phyloP scores from a whole-genome alignment of 2,113 vertebrate species.

The Benitochromis conjunctus region DNA sequence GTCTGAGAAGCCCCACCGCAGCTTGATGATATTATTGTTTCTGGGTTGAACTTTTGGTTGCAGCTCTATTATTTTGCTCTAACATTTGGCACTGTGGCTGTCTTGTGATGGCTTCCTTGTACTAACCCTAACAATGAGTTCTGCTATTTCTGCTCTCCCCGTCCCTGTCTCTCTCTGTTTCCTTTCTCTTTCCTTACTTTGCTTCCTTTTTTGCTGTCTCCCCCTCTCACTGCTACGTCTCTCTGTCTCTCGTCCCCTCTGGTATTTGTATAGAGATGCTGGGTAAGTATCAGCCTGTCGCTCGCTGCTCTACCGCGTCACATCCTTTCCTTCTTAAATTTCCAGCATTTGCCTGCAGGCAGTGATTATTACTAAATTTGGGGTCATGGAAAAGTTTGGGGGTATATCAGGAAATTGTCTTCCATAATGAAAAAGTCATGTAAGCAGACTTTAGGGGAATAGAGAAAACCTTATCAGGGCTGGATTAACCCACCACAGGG shows the following conservation, averaged over 20 bases:
- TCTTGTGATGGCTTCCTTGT: constrained; percentile 66
- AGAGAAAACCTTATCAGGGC: background rate
- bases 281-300: constrained; percentile 69
- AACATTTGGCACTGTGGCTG: constrained; percentile 54
- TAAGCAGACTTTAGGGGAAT: background rate
- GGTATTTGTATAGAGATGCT: constrained; percentile 70
- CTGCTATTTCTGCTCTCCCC: constrained; percentile 40
- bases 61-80: constrained; percentile 54
- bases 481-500: background rate
- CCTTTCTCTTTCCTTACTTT: constrained; percentile 12
- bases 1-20: background rate
- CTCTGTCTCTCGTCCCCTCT: constrained; percentile 9
- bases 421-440: background rate
- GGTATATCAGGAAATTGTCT: background rate
- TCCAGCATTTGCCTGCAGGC: background rate
- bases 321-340: background rate
- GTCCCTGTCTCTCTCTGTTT: background rate
- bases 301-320: constrained; percentile 1
- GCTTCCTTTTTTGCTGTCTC: constrained; percentile 10
- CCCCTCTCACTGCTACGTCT: constrained; percentile 6
- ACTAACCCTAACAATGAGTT: constrained; percentile 75
- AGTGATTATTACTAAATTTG: background rate
- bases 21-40: constrained; percentile 17
- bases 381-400: background rate
- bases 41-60: constrained; percentile 31